Evolutionary conservation across 2,797 vertebrate species (phyloP).

Genomic region (Sebastes nivosus): DNA sequence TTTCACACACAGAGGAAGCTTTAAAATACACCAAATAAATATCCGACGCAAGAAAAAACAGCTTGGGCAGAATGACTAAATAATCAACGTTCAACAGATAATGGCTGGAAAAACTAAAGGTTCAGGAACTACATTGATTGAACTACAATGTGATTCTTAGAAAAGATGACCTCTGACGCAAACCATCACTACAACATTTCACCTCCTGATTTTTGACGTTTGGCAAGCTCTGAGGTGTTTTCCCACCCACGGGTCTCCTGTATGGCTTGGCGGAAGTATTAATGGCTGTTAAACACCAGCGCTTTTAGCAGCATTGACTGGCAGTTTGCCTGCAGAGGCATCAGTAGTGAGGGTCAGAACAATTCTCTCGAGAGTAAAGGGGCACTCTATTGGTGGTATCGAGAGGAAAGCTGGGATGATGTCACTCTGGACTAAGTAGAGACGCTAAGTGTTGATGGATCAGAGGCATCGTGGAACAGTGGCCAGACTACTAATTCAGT

Average conservation of each 20-base stretch:
- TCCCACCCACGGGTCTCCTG: slow-evolving; percentile 14
- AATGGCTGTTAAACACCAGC: slow-evolving; percentile 37
- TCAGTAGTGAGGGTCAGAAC: slow-evolving; percentile 10
- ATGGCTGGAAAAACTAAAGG: slow-evolving; percentile 1
- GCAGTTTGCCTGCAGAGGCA: slow-evolving; percentile 37
- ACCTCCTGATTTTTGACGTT: slow-evolving; percentile 1
- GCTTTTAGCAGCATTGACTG: slow-evolving; percentile 49
- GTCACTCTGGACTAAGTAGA: too few species aligned
- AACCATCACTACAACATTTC: neutral
- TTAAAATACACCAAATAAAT: slow-evolving; percentile 48
- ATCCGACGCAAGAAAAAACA: slow-evolving; percentile 5
- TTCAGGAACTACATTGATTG: slow-evolving; percentile 5
- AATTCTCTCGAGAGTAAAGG: neutral
- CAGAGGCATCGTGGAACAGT: neutral
- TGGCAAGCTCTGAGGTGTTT: slow-evolving; percentile 14
- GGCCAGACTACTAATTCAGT: neutral
- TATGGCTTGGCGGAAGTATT: slow-evolving; percentile 44
- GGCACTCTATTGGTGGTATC: neutral
- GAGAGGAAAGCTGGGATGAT: neutral
- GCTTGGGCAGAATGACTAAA: neutral
- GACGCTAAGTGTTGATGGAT: neutral
- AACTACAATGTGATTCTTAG: slow-evolving; percentile 4
- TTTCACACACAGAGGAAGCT: neutral
- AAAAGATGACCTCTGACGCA: slow-evolving; percentile 2
- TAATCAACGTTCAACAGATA: neutral